Evolutionary conservation across 2,888 invertebrate species (phyloP).

Genomic region (Himalopsyche japonica): DNA sequence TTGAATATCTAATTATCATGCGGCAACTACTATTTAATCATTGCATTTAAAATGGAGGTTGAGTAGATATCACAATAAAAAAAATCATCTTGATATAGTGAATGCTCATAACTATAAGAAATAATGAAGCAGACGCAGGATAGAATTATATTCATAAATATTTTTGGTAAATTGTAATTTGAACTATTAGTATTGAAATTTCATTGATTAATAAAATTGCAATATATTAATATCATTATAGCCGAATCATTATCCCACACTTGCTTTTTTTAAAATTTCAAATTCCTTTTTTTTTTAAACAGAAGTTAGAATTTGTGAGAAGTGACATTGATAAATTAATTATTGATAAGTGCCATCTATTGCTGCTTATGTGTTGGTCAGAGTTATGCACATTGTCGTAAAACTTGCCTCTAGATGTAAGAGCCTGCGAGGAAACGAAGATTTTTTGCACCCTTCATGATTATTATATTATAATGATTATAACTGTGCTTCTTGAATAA

Average conservation of each 20-base stretch:
- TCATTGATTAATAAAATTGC: no score
- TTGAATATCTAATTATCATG: no score
- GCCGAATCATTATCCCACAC: neutral
- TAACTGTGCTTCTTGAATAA: neutral
- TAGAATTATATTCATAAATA: no score
- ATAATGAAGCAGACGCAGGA: neutral
- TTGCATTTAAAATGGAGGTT: neutral
- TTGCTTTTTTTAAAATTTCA: neutral
- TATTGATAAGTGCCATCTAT: conserved; percentile 12
- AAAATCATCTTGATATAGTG: neutral
- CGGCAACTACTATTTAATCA: neutral
- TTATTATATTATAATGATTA: neutral
- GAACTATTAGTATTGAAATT: no score
- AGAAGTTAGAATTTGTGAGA: neutral
- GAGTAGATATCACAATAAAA: neutral
- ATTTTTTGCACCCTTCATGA: neutral
- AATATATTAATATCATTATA: neutral
- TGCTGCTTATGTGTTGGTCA: conserved; percentile 19
- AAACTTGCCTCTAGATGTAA: conserved; percentile 26
- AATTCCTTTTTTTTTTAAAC: neutral
- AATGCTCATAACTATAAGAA: neutral
- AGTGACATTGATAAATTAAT: neutral
- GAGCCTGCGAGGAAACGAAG: neutral
- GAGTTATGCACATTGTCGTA: conserved; percentile 10
- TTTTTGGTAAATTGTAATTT: no score